A percentile compares a stretch with the other conserved stretches of the same genome.
phyloP scores from a whole-genome alignment of 1,140 invertebrate genomes.

The Neodiprion pinetum region DNA sequence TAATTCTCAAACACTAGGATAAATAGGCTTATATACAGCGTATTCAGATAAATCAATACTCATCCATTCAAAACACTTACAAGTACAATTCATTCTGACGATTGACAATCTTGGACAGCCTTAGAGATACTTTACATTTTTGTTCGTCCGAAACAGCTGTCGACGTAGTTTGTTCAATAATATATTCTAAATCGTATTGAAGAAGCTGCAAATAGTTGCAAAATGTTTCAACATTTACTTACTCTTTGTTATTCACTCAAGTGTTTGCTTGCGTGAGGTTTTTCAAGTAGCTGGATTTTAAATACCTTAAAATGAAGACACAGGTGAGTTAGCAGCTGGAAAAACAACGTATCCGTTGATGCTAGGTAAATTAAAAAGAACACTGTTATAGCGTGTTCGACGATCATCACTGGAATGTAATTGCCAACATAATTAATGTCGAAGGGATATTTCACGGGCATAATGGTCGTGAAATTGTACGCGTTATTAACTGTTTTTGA shows the following conservation, averaged over 20 bases:
- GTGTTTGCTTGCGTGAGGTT: background rate
- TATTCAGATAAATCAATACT: background rate
- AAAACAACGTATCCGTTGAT: background rate
- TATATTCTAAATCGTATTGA: background rate
- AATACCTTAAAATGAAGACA: conserved; percentile 2
- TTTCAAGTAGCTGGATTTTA: background rate
- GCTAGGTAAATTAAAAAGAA: background rate
- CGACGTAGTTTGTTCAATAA: background rate
- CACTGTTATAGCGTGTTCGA: background rate
- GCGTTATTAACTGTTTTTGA: background rate
- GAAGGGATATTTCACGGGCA: background rate
- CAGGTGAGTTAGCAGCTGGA: background rate
- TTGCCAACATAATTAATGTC: background rate
- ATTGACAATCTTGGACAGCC: background rate
- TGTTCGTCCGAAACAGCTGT: background rate
- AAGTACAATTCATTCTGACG: background rate
- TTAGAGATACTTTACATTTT: background rate
- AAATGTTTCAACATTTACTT: background rate
- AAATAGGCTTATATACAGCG: too few relatives aligned
- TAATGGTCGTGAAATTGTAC: background rate
- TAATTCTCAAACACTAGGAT: too few relatives aligned
- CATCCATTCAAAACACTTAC: background rate
- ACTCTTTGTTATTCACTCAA: background rate
- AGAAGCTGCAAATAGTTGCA: background rate
- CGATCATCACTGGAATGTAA: background rate